Base-by-base conservation (phyloP, 1,140 invertebrate genomes). In the Ceratoteleas bidentatus region DNA sequence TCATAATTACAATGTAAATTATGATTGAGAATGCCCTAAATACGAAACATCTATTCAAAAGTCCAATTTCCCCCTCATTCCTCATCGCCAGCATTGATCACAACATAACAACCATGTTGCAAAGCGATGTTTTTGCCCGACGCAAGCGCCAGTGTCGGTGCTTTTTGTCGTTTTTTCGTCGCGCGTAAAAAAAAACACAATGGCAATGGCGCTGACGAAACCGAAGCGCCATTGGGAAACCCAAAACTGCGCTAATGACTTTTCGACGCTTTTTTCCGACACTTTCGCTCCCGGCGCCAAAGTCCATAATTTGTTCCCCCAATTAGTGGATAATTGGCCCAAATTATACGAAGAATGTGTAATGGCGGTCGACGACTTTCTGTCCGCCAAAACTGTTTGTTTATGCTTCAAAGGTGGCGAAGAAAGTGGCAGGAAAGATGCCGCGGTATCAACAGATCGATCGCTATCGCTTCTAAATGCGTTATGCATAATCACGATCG, bases 261-360 rank as follows among this genome's bases (percentile, higher is more conserved):
- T 72, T 72, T 62, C 40, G 16, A 43, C 40, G 24, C 4, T 47
- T 56, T 57, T 68, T 54, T n/a, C 38, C 9, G 45, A 6, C 34
- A 70, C 66, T 70, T 73, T 73, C 69, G 58, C 58, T 73, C 43
- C 40, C 34, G 45, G 33, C 24, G 40, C 40, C 16, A 16, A 15
- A 11, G n/a, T 33, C 4, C 14, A 5, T 58, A n/a, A 57, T 45
- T 45, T 32, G 15, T 50, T 65, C 52, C 14, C 40, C 40, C 16
- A 64, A 75, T 65, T 75, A 15, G 43, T 3, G 13, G 24, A 10
- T 74, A 57, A 65, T 65, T 74, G 49, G 36, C 14, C 10, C 7
- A 52, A 54, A 74, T 74, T 49, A 74, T 74, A 16, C 40, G 60
- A 62, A 13, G 69, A 72, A 72, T 72, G 57, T 9, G 58, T 64